phyloP scores from a whole-genome alignment of 2,888 invertebrate species.

The Microplitis manilae region DNA sequence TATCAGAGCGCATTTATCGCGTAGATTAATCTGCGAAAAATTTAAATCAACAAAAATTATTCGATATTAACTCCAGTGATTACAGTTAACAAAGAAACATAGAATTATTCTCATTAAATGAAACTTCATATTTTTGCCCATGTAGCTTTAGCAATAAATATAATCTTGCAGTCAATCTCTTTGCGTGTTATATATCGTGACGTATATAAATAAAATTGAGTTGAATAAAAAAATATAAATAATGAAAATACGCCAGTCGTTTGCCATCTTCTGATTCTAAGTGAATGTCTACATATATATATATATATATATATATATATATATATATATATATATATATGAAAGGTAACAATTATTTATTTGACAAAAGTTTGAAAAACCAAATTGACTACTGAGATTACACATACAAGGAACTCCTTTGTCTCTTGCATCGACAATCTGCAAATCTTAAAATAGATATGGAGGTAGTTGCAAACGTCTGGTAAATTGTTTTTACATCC shows the following conservation, averaged over 20 bases:
- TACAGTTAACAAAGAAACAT: neutral
- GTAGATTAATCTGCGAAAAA: neutral
- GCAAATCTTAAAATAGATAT: neutral
- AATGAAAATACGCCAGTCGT: neutral
- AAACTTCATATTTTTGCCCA: neutral
- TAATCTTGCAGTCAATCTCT: neutral
- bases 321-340: too few relatives aligned
- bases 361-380: too few relatives aligned
- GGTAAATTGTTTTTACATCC: neutral
- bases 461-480: neutral
- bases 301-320: too few relatives aligned
- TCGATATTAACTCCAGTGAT: neutral
- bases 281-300: neutral
- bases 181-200: neutral
- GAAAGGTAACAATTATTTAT: too few relatives aligned
- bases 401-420: neutral
- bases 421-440: neutral
- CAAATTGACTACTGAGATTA: too few relatives aligned
- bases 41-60: neutral
- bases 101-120: neutral
- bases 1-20: neutral
- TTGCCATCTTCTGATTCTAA: neutral
- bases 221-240: neutral
- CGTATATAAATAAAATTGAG: neutral
- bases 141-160: neutral